Conservation (phyloP, 2,113 vertebrate species). For the Recurvirostra avosetta region DNA sequence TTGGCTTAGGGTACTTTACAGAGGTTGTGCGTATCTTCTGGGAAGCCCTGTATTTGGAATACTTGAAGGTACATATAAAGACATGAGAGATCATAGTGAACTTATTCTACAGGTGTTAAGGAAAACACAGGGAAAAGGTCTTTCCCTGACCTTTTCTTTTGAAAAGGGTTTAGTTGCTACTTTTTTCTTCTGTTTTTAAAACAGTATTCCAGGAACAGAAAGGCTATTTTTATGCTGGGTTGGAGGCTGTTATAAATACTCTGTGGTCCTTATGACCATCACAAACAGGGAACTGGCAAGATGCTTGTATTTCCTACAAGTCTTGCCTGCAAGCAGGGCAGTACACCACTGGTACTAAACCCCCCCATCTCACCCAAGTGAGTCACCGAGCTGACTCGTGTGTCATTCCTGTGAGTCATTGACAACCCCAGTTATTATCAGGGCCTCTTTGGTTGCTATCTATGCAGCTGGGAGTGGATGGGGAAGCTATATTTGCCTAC, state of each 20-base stretch:
- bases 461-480: background rate
- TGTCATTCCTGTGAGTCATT: background rate
- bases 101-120: background rate
- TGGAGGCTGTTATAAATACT: constrained; percentile 1
- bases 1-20: background rate
- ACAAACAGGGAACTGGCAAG: background rate
- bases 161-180: background rate
- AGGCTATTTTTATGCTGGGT: background rate
- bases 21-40: background rate
- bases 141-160: background rate
- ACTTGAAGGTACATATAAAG: background rate
- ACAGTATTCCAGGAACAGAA: background rate
- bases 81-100: background rate
- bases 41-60: background rate
- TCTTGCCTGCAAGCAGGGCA: background rate
- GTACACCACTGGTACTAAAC: background rate
- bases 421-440: background rate
- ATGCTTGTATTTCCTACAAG: background rate
- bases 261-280: background rate
- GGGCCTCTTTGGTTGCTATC: background rate
- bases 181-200: background rate
- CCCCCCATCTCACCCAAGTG: accelerated
- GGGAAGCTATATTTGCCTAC: background rate
- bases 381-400: background rate
- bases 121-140: background rate